phyloP scores from a whole-genome alignment of 2,797 vertebrate genomes.

The Serranus cabrilla region DNA sequence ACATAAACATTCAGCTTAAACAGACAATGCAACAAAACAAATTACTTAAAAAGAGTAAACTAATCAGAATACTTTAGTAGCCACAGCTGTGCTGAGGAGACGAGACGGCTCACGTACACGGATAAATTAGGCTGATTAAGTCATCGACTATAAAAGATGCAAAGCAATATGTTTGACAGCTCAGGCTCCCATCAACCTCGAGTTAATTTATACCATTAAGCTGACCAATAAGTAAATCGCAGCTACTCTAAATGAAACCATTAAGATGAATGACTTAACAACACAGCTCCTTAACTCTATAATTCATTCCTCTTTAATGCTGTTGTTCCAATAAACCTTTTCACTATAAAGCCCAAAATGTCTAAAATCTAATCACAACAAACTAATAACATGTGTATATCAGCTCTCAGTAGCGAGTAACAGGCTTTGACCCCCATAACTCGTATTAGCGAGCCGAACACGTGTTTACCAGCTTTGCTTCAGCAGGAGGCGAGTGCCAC shows the following conservation, averaged over 20 bases:
- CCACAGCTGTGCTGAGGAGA: conserved; percentile 3
- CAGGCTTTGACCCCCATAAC: conserved; percentile 8
- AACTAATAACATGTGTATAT: conserved; percentile 4
- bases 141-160: conserved; percentile 26
- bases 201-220: conserved; percentile 37
- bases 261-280: conserved; percentile 19
- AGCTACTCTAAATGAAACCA: conserved; percentile 37
- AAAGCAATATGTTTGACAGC: conserved; percentile 37
- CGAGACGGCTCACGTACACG: neutral
- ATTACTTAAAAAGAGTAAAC: neutral
- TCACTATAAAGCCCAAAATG: conserved; percentile 11
- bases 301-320: neutral
- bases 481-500: conserved; percentile 3
- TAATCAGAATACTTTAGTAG: neutral
- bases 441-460: neutral
- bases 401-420: neutral
- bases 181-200: conserved; percentile 44
- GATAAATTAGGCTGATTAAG: conserved; percentile 39
- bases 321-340: conserved; percentile 8
- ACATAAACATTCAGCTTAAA: neutral
- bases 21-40: neutral
- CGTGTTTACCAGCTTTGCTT: conserved; percentile 10
- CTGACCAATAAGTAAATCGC: conserved; percentile 14
- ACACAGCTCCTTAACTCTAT: neutral
- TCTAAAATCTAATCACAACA: conserved; percentile 26